Conservation (phyloP, 2,888 invertebrate species). For the Spodoptera picta region DNA sequence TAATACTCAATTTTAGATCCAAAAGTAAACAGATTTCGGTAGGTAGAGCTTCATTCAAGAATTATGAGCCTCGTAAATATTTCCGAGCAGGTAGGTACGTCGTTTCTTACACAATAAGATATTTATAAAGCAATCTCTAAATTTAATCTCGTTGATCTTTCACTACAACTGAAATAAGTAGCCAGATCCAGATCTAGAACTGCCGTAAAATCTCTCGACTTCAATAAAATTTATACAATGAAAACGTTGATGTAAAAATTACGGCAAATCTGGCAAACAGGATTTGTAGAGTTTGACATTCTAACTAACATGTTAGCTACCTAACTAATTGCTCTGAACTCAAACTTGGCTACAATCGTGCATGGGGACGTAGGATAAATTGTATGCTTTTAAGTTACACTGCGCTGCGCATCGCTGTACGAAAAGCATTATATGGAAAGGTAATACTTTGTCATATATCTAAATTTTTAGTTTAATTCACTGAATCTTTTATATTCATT, state of each 20-base stretch:
- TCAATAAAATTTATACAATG: neutral
- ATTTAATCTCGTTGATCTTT: slow-evolving; percentile 1
- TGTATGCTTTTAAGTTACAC: too few species aligned
- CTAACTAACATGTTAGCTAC: too few species aligned
- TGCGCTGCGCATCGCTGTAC: too few species aligned
- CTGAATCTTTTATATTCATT: too few species aligned
- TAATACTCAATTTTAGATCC: slow-evolving; percentile 13
- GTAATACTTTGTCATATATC: too few species aligned
- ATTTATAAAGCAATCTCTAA: slow-evolving; percentile 3
- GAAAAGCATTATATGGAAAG: too few species aligned
- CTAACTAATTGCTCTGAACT: too few species aligned
- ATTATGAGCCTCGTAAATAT: slow-evolving; percentile 9
- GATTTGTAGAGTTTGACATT: too few species aligned
- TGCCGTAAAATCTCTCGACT: neutral
- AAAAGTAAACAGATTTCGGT: slow-evolving; percentile 26
- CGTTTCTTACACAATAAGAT: slow-evolving; percentile 4
- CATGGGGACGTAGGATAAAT: too few species aligned
- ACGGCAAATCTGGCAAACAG: too few species aligned
- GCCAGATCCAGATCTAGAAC: neutral
- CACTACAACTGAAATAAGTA: neutral
- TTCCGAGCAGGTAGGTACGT: neutral
- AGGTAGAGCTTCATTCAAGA: slow-evolving; percentile 6
- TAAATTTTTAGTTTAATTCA: too few species aligned
- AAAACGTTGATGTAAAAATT: neutral
- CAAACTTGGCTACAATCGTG: too few species aligned